These are phyloP conservation scores for Pyrrhia umbra DNA, from an alignment of 2,888 invertebrate species.

Conservation along the genomic window DNA sequence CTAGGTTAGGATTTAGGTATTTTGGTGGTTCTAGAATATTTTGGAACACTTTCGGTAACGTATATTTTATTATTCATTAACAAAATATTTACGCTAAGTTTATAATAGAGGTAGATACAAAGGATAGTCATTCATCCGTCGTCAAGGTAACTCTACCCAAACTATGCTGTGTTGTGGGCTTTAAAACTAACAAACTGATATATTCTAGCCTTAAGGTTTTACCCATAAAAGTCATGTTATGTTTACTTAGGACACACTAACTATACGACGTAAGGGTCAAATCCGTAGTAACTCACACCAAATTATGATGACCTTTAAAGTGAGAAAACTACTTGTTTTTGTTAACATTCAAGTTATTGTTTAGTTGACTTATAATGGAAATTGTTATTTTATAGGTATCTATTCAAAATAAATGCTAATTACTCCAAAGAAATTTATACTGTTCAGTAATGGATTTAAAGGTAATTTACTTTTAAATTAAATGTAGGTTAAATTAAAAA, in stretches of 20 bases:
- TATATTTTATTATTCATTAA: no score
- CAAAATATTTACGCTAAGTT: no score
- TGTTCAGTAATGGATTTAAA: no score
- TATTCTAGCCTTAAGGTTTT: neutral
- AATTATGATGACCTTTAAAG: slow-evolving; percentile 16
- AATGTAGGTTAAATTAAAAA: no score
- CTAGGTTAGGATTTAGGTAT: neutral
- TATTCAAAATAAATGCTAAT: no score
- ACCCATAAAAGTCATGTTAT: slow-evolving; percentile 5
- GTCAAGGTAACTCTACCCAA: neutral
- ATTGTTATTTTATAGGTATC: neutral
- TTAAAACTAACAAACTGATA: slow-evolving; percentile 4
- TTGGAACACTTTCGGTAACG: no score
- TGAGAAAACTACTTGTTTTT: slow-evolving; percentile 1
- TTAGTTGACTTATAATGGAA: neutral
- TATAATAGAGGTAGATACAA: no score
- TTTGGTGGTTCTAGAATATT: no score
- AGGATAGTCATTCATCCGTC: no score
- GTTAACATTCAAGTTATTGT: neutral
- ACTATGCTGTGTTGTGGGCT: neutral
- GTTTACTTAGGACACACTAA: slow-evolving; percentile 24
- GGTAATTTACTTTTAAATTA: no score
- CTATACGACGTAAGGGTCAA: neutral
- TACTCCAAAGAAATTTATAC: neutral
- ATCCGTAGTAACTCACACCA: neutral